Base-by-base conservation (phyloP, 1,140 invertebrate species). In the Polyergus mexicanus region DNA sequence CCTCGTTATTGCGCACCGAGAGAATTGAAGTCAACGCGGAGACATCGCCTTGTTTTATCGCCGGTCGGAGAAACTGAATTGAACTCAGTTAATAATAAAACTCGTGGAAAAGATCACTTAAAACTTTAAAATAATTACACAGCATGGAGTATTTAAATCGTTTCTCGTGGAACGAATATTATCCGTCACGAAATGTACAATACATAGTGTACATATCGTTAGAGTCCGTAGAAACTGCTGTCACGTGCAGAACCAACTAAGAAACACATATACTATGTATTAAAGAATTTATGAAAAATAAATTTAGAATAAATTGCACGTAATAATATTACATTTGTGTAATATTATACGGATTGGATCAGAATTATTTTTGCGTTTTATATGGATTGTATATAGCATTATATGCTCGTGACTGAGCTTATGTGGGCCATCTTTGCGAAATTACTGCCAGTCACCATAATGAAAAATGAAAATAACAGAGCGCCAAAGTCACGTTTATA, bases 21-120 rank as follows among this genome's bases (percentile, higher is more conserved):
- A 83, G 75, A 90, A 90, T 83, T 87, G 88, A 91, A 92, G 88
- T 91, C 91, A 90, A 81, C 60, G 68, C 60, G 68, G 93, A 74
- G 92, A 94, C 90, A 62, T 93, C 92, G 90, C 92, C 58, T 71
- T 65, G 44, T 92, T 78, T 89, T 88, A 92, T 51, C 88, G 54
- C 16, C 35, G 78, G 22, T 41, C 38, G 68, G 38, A 71, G 38
- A 71, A 78, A 90, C 66, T 68, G 62, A 44, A 87, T 60, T 71
- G 60, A 78, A 80, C 63, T 80, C 32, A 56, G 84, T 74, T 80
- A 68, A 76, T 84, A 87, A 84, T 71, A 41, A 51, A 78, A 77
- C 35, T 25, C 13, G 7, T 51, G 35, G 22, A 41, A 28, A 81
- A 68, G 47, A n/a, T 84, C n/a, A 68, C 74, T 86, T 86, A 83